These are phyloP conservation scores for Peribatodes rhomboidaria DNA, from an alignment of 2,888 invertebrate species.

Conservation along the genomic window DNA sequence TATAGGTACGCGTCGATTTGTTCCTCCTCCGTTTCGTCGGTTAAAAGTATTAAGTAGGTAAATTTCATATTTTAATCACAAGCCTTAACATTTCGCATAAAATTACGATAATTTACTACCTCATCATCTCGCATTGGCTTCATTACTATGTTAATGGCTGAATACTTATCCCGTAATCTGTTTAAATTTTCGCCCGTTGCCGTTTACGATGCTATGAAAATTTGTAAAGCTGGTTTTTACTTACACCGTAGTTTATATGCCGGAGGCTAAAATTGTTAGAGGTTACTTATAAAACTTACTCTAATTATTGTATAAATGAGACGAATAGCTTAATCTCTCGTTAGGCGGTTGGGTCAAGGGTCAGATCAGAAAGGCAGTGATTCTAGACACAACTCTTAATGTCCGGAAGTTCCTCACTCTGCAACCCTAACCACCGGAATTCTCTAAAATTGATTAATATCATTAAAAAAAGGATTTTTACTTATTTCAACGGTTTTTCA, in stretches of 20 bases:
- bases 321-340: too few relatives aligned
- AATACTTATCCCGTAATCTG: slow-evolving; percentile 47
- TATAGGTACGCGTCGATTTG: too few relatives aligned
- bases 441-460: too few relatives aligned
- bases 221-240: slow-evolving; percentile 55
- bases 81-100: slow-evolving; percentile 29
- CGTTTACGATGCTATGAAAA: slow-evolving; percentile 60
- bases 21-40: too few relatives aligned
- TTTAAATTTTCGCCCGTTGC: slow-evolving; percentile 66
- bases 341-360: too few relatives aligned
- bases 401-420: too few relatives aligned
- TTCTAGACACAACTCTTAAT: too few relatives aligned
- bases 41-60: too few relatives aligned
- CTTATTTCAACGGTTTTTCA: too few relatives aligned
- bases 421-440: too few relatives aligned
- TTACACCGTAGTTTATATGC: slow-evolving; percentile 32
- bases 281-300: not conserved
- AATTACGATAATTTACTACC: slow-evolving; percentile 33
- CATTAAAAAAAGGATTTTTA: too few relatives aligned
- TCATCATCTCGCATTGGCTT: slow-evolving; percentile 38
- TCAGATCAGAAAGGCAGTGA: too few relatives aligned
- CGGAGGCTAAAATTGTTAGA: not conserved
- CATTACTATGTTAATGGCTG: slow-evolving; percentile 54
- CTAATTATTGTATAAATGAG: not conserved
- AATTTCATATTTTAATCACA: slow-evolving; percentile 25